Conservation (phyloP, 64 coral and sea anemone species). For the Montipora efflorescens region DNA sequence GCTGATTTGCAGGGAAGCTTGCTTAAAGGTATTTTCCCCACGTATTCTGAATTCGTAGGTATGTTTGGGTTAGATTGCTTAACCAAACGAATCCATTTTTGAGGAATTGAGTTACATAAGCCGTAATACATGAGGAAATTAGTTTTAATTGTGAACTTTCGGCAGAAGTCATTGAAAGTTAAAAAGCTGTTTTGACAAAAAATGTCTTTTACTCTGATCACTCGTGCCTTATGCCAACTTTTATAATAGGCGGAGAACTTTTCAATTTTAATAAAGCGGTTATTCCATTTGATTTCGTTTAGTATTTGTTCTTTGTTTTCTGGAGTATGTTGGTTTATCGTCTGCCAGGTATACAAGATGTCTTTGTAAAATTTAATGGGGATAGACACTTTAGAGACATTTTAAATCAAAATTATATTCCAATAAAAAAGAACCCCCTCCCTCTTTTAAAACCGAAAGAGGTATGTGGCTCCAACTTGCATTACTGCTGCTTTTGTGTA, state of each 20-base stretch:
- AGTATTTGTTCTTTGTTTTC: conserved; percentile 6
- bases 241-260: conserved; percentile 28
- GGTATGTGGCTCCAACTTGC: conserved; percentile 17
- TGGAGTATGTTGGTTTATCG: background rate
- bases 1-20: background rate
- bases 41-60: background rate
- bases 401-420: background rate
- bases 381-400: background rate
- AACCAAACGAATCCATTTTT: background rate
- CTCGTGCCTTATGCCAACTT: conserved; percentile 18
- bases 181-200: conserved; percentile 18
- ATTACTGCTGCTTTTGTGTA: background rate
- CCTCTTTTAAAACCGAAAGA: background rate
- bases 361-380: conserved; percentile 37
- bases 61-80: background rate
- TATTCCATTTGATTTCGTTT: conserved; percentile 48
- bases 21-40: background rate
- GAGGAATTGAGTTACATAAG: conserved; percentile 16
- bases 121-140: conserved; percentile 9
- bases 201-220: conserved; percentile 34
- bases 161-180: background rate
- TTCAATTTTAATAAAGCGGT: conserved; percentile 38
- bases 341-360: conserved; percentile 28
- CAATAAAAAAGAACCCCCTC: background rate
- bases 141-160: conserved; percentile 24